These are phyloP conservation scores for Ditylenchus weischeri DNA, from an alignment of 2,888 invertebrate species.

Conservation along the genomic window DNA sequence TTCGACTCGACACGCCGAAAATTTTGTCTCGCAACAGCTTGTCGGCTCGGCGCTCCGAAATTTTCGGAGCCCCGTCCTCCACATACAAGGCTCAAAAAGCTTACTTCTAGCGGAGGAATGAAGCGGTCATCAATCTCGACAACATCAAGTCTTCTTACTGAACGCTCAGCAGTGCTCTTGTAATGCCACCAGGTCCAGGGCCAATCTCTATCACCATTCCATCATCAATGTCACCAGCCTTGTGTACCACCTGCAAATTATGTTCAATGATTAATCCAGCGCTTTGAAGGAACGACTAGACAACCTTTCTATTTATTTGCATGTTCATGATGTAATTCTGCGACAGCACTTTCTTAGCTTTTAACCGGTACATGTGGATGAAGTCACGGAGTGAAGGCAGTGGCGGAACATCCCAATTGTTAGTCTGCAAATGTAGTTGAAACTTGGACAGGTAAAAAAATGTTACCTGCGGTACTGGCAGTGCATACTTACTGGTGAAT, in stretches of 20 bases:
- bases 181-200: constrained; percentile 68
- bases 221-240: constrained; percentile 42
- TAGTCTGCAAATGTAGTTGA: too few relatives aligned
- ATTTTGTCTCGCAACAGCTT: too few relatives aligned
- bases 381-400: constrained; percentile 86
- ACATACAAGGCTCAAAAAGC: background rate
- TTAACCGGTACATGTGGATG: constrained; percentile 79
- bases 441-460: too few relatives aligned
- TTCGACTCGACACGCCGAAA: too few relatives aligned
- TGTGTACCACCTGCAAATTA: constrained; percentile 43
- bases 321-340: constrained; percentile 94
- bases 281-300: too few relatives aligned
- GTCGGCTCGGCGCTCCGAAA: too few relatives aligned
- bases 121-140: constrained; percentile 92
- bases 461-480: too few relatives aligned
- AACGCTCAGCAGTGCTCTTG: constrained; percentile 72
- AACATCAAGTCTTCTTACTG: constrained; percentile 75
- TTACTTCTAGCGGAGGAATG: constrained; percentile 74
- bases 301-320: constrained; percentile 72
- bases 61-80: too few relatives aligned
- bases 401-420: constrained; percentile 73
- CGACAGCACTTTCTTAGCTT: constrained; percentile 81
- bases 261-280: background rate
- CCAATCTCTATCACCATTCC: constrained; percentile 74
- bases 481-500: too few relatives aligned